Base-by-base conservation (phyloP, 2,888 invertebrate genomes). In the Drosophila quinaria region DNA sequence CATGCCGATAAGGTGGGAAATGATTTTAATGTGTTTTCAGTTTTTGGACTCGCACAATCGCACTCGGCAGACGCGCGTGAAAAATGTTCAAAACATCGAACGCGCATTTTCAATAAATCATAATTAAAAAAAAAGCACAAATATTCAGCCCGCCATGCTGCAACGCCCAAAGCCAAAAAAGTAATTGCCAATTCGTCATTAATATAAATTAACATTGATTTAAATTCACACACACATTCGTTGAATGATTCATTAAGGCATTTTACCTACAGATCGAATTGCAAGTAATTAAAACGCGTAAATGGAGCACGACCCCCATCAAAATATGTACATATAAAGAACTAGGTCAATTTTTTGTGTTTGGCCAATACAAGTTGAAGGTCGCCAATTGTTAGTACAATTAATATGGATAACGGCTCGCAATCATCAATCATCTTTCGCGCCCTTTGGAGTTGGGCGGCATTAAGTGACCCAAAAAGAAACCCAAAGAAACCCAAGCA, bases 351-450 rank as follows among this genome's bases (percentile, higher is more conserved):
- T 59, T 56, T 37, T 55, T 19, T 22, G 13, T 42, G 42, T 19
- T 33, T 35, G 55, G 44, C 52, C 41, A 33, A 19, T 19, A 44
- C 64, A 78, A 76, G 69, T 81, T 74, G 79, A 86, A 83, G 84
- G 84, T 81, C 72, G 73, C 54, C 42, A 62, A 55, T 60, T 65
- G 55, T 56, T 51, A n/a, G 22, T 13, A 49, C n/a, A 51, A 51
- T 69, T 71, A 70, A 59, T 74, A 59, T 67, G 64, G 66, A 67
- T 60, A 64, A 37, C 54, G 60, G 55, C 19, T 64, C 61, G 67
- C 61, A 63, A 65, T 87, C 84, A 84, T 84, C 84, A 84, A 84
- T 84, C 84, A 84, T 84, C 70, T 85, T 75, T 70, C 31, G 67
- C 58, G 83, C 59, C 8, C 25, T 17, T 15, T 2, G 5, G 33